Percentiles rank a stretch among this genome's conserved stretches.
Evolutionary conservation across 2,888 invertebrate species (phyloP).

Genomic region (Heliconius cydno): DNA sequence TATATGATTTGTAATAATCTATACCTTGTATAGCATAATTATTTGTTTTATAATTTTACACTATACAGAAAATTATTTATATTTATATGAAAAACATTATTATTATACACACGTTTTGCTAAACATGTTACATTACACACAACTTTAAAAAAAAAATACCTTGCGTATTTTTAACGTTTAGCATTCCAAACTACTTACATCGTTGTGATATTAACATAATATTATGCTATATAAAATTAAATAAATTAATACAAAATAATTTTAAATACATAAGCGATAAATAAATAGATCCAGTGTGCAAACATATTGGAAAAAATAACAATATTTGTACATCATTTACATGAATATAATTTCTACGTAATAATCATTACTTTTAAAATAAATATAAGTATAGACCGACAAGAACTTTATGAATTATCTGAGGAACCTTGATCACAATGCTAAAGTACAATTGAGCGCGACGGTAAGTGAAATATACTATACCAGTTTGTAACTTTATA

Average conservation of each 20-base stretch:
- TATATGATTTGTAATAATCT: background rate
- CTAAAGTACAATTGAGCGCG: background rate
- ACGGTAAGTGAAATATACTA: background rate
- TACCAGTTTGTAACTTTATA: background rate
- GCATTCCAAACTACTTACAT: background rate
- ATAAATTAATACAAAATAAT: too few species aligned
- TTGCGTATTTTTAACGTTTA: too few species aligned
- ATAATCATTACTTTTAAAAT: background rate
- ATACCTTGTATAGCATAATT: background rate
- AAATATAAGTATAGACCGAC: background rate
- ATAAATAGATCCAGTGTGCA: conserved; percentile 6
- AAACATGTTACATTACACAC: too few species aligned
- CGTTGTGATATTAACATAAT: background rate
- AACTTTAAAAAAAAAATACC: too few species aligned
- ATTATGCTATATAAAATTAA: background rate
- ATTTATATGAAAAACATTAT: too few species aligned
- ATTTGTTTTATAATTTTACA: background rate
- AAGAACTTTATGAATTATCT: background rate
- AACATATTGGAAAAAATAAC: background rate
- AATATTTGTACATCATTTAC: background rate
- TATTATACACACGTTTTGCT: too few species aligned
- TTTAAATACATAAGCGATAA: background rate
- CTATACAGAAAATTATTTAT: background rate
- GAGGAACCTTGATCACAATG: background rate
- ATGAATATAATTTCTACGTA: background rate